These are phyloP conservation scores for Scyliorhinus canicula DNA, from an alignment of 2,797 vertebrate genomes.

Conservation along the genomic window DNA sequence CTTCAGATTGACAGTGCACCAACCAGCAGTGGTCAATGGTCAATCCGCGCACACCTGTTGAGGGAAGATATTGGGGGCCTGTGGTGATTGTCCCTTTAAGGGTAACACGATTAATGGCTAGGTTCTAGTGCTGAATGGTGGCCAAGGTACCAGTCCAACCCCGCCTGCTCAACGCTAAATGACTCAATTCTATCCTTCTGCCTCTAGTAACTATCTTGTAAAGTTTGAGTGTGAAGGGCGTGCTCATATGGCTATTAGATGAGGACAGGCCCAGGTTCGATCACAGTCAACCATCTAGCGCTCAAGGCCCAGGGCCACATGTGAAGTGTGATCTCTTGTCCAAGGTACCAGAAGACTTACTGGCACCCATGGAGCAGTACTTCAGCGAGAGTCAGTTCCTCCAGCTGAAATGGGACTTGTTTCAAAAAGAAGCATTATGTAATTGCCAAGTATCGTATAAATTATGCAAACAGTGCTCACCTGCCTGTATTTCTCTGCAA, in stretches of 20 bases:
- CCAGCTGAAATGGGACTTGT: background rate
- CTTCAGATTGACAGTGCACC: no score
- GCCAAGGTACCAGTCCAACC: background rate
- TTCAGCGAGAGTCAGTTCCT: background rate
- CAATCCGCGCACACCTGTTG: no score
- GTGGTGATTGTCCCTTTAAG: no score
- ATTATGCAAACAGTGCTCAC: background rate
- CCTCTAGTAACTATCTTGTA: background rate
- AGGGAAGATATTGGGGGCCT: no score
- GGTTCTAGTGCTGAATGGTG: background rate
- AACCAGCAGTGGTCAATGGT: no score
- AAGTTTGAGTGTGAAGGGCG: background rate
- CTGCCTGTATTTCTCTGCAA: background rate
- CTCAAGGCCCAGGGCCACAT: background rate
- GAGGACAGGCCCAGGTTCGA: background rate
- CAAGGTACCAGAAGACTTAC: background rate
- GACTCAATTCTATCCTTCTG: background rate
- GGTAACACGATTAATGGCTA: background rate
- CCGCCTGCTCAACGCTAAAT: background rate
- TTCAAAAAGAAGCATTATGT: background rate
- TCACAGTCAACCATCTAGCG: background rate
- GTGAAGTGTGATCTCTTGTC: background rate
- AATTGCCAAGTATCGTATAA: background rate
- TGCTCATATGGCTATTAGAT: background rate
- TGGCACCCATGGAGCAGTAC: background rate